phyloP scores from a whole-genome alignment of 1,140 invertebrate genomes.

The Zaprionus kolodkinae region DNA sequence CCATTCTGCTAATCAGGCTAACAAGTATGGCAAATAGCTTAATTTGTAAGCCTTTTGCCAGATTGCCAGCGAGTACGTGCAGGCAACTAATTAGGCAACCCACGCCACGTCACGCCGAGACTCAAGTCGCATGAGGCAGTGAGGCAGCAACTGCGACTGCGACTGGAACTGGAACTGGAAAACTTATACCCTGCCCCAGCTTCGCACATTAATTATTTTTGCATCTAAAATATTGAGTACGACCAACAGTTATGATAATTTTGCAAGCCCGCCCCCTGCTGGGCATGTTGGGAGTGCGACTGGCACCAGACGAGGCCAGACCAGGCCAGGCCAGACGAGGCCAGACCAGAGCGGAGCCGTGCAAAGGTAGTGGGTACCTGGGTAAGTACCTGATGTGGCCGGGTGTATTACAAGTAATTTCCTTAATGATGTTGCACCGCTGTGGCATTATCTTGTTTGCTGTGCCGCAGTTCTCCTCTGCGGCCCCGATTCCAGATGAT shows the following conservation, averaged over 20 bases:
- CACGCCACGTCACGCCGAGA: slow-evolving; percentile 34
- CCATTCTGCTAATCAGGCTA: slow-evolving; percentile 47
- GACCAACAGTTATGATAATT: slow-evolving; percentile 73
- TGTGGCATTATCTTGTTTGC: slow-evolving; percentile 80
- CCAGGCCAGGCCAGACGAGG: not conserved
- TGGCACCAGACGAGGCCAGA: not conserved
- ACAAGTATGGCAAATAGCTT: slow-evolving; percentile 64
- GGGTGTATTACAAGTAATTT: slow-evolving; percentile 76
- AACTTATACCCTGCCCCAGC: slow-evolving; percentile 23
- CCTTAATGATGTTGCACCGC: slow-evolving; percentile 80
- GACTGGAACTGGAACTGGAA: not conserved
- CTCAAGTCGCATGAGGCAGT: too few relatives aligned
- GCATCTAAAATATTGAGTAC: slow-evolving; percentile 73
- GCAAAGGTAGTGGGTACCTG: not conserved
- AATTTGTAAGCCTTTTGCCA: slow-evolving; percentile 67
- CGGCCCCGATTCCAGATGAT: slow-evolving; percentile 51
- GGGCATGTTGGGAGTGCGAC: not conserved
- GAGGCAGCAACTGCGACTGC: too few relatives aligned
- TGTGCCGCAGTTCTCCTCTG: slow-evolving; percentile 21
- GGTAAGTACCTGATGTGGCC: slow-evolving; percentile 65
- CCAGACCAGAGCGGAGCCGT: not conserved
- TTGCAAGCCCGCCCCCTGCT: not conserved
- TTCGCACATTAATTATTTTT: slow-evolving; percentile 81
- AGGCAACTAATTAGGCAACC: slow-evolving; percentile 62
- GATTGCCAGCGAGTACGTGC: slow-evolving; percentile 61